Conservation (phyloP, 1,140 invertebrate species). For the Arctopsyche grandis region DNA sequence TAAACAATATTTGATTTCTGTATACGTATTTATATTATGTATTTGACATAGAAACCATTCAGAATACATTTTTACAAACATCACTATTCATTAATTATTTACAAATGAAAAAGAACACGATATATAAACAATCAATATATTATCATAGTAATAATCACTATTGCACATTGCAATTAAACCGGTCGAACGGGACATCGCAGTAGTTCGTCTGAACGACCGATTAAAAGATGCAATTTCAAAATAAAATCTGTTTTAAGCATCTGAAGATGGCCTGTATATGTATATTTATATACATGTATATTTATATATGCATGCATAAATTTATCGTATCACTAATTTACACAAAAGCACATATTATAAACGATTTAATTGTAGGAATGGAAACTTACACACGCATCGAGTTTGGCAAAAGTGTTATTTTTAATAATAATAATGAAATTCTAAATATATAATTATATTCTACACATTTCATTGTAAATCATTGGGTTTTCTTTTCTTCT, state of each 20-base stretch:
- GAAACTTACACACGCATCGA: too few species aligned
- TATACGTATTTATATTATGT: background rate
- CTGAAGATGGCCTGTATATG: background rate
- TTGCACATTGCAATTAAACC: background rate
- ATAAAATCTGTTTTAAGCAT: too few species aligned
- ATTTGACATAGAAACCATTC: background rate
- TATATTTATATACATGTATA: background rate
- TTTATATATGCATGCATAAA: background rate
- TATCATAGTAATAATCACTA: background rate
- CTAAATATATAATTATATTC: background rate
- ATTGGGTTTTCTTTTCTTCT: too few species aligned
- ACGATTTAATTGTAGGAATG: too few species aligned
- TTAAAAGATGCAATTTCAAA: too few species aligned
- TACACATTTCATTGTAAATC: background rate
- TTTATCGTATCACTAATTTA: background rate
- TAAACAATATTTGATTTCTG: background rate
- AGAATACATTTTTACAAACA: background rate
- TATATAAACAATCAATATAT: background rate
- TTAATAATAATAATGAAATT: constrained; percentile 5
- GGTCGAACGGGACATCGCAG: background rate
- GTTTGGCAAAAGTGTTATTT: constrained; percentile 7
- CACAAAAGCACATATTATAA: too few species aligned
- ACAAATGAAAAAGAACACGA: background rate
- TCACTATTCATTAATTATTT: background rate
- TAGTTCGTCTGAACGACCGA: background rate